phyloP scores from a whole-genome alignment of 2,113 vertebrate species.

The Tichodroma muraria region DNA sequence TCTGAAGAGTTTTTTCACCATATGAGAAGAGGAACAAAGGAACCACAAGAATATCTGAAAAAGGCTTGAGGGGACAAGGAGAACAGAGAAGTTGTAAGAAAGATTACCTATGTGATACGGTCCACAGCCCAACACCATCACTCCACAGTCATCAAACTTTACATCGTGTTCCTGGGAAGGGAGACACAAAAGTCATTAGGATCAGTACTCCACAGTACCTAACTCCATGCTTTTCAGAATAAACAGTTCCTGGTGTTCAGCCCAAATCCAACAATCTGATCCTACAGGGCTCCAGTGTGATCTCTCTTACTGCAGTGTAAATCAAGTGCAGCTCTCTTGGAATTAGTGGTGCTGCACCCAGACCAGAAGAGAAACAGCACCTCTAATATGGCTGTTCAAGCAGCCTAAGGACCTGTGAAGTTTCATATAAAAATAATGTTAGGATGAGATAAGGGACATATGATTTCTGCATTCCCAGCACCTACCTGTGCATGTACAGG shows the following conservation, averaged over 20 bases:
- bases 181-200: not conserved
- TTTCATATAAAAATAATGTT: not conserved
- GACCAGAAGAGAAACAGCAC: not conserved
- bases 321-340: not conserved
- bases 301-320: not conserved
- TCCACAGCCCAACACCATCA: conserved; percentile 95
- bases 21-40: not conserved
- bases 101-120: conserved; percentile 92
- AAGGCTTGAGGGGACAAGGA: not conserved
- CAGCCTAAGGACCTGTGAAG: not conserved
- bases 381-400: not conserved
- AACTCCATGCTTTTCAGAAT: not conserved
- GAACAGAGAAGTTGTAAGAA: not conserved
- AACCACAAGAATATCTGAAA: not conserved
- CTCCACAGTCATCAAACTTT: conserved; percentile 85
- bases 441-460: not conserved
- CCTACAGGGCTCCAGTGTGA: not conserved
- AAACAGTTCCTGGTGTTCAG: not conserved
- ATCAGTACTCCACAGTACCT: not conserved
- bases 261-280: not conserved
- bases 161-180: conserved; percentile 86
- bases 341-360: not conserved
- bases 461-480: not conserved
- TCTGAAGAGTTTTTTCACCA: not conserved
- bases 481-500: not conserved